Base-by-base conservation (phyloP, 2,113 vertebrate species). In the Gavialis gangeticus region DNA sequence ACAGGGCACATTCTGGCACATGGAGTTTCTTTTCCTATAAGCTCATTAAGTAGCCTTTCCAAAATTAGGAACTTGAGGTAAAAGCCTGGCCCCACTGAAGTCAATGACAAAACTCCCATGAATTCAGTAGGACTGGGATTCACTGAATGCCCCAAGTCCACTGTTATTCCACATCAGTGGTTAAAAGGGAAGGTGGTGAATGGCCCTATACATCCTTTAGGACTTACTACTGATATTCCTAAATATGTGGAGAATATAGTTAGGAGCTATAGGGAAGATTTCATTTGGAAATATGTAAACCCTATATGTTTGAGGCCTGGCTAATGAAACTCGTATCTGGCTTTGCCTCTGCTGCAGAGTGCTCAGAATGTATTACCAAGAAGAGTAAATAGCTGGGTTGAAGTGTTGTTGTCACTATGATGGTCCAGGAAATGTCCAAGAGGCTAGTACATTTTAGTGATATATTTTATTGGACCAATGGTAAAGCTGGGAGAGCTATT, bases 41-140 rank as follows among this genome's bases (percentile, higher is more conserved):
- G 66, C 84, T 91, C 64, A 18, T 90, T 93, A 80, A 88, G 89
- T 59, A 77, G 75, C 64, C 75, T 96, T 80, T 91, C 96, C 96
- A 97, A 97, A 96, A 93, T 97, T 94, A 96, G 95, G 89, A 92
- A 94, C 11, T 57, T 37, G 63, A 82, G 73, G 82, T 87, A 87
- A 84, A 87, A 69, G 2, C 27, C 16, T 93, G 79, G 54, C 28
- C 87, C 54, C 55, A 9, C 18, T 27, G 55, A 78, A 75, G 77
- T 30, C 30, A 76, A 37, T 28, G 24, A 55, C 30, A 79, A 79
- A 25, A 27, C 16, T 37, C 9, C 2, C 57, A 17, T 27, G 30
- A 5, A 73, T 6, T 63, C 16, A 6, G 16, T 28, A 58, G 56
- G 64, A 5, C 6, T 76, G 64, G 25, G 2, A 21, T 56, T 58